Base-by-base conservation (phyloP, 2,113 vertebrate genomes). In the Oncorhynchus gorbuscha region DNA sequence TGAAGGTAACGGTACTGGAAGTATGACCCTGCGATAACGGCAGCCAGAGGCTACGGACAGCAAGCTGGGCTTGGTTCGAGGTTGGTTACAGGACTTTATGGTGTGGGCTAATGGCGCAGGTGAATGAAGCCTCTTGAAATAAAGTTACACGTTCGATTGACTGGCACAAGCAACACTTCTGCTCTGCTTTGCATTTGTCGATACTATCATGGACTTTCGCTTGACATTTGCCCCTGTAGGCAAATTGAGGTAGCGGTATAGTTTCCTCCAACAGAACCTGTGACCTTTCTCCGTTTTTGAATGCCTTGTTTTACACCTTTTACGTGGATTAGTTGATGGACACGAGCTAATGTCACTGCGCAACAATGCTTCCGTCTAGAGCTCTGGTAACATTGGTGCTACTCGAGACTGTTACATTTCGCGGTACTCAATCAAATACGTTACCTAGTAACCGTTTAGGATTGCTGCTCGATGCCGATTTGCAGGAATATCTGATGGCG, bases 391-490 rank as follows among this genome's bases (percentile, higher is more conserved):
- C 13, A 12, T 18, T 80, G 12, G 20, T 80, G 66, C 45, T 76
- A 13, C 14, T n/a, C 6, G 71, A 66, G 49, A 32, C 70, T 13
- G 62, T 81, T 26, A 48, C 39, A 72, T 69, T 82, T 55, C 28
- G 51, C 62, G 69, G 39, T 32, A 51, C 77, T 22, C 20, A 69
- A 5, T 76, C 82, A 48, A 28, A 78, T 39, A 58, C 62, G 5
- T 55, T 73, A 64, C 70, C 71, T 11, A 20, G 22, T 28, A 35
- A 58, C 26, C 48, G 61, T 26, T 55, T 72, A 48, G 58, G 49
- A 71, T 55, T 67, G 5, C 66, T 69, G 26, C 64, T 70, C 8
- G 61, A 75, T 48, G 66, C 24, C 30, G 73, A 66, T 48, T 61
- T 32, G 18, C 61, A 20, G n/a, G 62, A 72, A 20, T 32, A 55